Evolutionary conservation across 2,113 vertebrate genomes (phyloP), one percentile per base, ranked within the genome.

Genomic region (Micromys minutus): DNA sequence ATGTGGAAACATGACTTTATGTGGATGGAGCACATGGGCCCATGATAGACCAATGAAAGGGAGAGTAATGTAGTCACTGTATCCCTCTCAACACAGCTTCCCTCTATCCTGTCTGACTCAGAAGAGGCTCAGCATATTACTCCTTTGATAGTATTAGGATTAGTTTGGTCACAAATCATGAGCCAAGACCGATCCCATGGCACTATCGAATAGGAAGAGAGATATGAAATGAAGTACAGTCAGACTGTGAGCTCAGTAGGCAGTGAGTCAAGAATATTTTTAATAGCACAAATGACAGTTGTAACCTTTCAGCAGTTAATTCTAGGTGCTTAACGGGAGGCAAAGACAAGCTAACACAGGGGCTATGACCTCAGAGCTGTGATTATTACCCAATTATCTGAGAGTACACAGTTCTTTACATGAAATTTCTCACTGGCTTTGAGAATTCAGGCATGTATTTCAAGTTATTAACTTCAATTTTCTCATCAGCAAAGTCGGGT

Each of bases 381-480:
- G 81, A 90, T 94, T 96, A 95, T 90, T 90, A 72, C 55, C 57
- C 81, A 95, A 75, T 95, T 95, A 96, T 94, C 71, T 92, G 26
- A 15, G 88, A 93, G 63, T 90, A 55, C 87, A 87, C 39, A 84
- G 50, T 61, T 95, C 72, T 75, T 65, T 83, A 93, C 45, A 75
- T 42, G 42, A 71, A 81, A 87, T 91, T 88, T 71, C 71, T 91
- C 55, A 84, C 55, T 77, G 47, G 39, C 75, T 94, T 91, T 67
- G 24, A 93, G 63, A 96, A 91, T 26, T 90, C 63, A 83, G 39
- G 45, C 45, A 67, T 88, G 29, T 72, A 87, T 72, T 93, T 93
- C 80, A 94, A 85, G 72, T 97, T 87, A 90, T 97, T 93, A 95
- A 55, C 75, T 92, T 89, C 59, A 92, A 57, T 92, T 92, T 94